phyloP scores from a whole-genome alignment of 2,797 vertebrate genomes.

The Rousettus madagascariensis region DNA sequence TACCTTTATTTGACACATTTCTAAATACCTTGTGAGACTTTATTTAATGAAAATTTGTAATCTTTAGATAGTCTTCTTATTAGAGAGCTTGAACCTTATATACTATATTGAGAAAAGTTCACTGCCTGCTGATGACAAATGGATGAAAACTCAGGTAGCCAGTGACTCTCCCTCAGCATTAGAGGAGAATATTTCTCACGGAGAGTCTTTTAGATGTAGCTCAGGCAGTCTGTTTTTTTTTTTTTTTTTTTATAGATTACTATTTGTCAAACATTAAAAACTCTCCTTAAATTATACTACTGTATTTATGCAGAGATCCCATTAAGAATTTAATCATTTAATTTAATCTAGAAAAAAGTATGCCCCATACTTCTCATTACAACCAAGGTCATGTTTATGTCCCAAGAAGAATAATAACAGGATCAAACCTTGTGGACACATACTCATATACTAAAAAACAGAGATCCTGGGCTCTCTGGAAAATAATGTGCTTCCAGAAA shows the following conservation, averaged over 20 bases:
- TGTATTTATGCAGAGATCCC: not conserved
- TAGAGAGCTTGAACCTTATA: not conserved
- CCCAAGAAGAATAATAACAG: not conserved
- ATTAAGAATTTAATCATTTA: not conserved
- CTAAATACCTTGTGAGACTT: not conserved
- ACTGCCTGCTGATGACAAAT: not conserved
- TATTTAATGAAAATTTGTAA: not conserved
- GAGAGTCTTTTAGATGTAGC: not conserved
- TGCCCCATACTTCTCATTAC: not conserved
- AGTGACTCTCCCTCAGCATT: accelerated
- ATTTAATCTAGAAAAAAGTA: not conserved
- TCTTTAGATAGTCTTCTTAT: not conserved
- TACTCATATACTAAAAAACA: not conserved
- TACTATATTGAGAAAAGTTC: not conserved
- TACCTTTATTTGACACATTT: not conserved
- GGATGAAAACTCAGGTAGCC: not conserved
- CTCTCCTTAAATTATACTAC: not conserved
- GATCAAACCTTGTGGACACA: not conserved
- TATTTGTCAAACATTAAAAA: not conserved
- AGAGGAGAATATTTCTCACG: not conserved
- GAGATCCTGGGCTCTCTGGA: not conserved
- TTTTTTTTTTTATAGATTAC: not conserved
- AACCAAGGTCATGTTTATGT: not conserved
- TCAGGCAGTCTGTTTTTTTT: not conserved
- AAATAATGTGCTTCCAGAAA: not conserved